A percentile compares a stretch with the other conserved stretches of the same genome.
phyloP scores from a whole-genome alignment of 2,113 vertebrate genomes.

The Saimiri boliviensis region DNA sequence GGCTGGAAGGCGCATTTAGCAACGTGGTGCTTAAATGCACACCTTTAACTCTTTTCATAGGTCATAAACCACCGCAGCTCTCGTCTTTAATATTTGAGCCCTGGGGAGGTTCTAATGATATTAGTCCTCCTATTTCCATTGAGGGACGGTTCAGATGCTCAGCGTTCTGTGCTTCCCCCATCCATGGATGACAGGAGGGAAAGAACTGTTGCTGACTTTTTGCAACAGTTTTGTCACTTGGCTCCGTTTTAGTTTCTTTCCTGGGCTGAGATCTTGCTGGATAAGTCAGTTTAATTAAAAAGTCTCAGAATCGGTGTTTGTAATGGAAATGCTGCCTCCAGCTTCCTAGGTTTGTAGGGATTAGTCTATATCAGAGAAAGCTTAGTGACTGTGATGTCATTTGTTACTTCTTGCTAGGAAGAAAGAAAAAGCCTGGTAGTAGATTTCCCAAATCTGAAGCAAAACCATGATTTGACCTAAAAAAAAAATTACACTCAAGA shows the following conservation, averaged over 20 bases:
- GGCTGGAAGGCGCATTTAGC: background rate
- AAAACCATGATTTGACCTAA: slow-evolving; percentile 68
- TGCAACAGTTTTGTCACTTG: background rate
- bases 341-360: background rate
- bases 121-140: background rate
- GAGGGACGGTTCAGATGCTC: background rate
- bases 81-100: background rate
- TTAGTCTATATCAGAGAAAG: background rate
- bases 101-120: background rate
- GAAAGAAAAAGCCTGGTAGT: background rate
- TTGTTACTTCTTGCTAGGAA: background rate
- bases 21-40: background rate
- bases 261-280: background rate
- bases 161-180: background rate
- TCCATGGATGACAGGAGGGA: background rate
- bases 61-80: background rate
- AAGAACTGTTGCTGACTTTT: background rate
- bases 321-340: background rate
- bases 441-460: background rate
- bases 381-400: background rate
- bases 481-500: background rate
- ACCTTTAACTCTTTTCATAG: background rate
- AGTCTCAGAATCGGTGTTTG: background rate
- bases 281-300: slow-evolving; percentile 26
- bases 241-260: background rate